Conservation (phyloP, 1,140 invertebrate species). For the Caerostris darwini region DNA sequence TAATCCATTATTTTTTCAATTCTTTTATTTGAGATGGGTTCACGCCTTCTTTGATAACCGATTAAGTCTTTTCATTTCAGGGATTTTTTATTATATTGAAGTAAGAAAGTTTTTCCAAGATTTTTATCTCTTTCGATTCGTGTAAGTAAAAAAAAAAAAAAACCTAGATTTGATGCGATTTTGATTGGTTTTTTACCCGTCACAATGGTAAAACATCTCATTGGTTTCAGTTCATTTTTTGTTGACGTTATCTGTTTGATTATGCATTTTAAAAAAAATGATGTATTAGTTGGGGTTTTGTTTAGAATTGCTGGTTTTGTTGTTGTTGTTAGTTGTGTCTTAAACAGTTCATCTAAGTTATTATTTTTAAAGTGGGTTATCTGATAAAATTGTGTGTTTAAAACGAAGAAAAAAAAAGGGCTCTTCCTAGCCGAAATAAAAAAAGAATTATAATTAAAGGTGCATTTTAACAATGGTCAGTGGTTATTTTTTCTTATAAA, state of each 20-base stretch:
- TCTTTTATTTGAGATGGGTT: too few relatives aligned
- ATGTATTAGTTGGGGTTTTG: background rate
- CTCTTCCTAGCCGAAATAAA: background rate
- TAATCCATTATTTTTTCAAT: too few relatives aligned
- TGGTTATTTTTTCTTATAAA: background rate
- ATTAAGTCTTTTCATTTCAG: background rate
- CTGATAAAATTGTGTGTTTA: background rate
- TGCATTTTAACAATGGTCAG: background rate
- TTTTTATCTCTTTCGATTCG: background rate
- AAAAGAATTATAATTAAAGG: background rate
- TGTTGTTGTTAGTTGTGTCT: background rate
- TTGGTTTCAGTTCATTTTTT: conserved; percentile 20
- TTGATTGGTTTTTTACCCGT: background rate
- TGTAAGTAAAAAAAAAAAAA: background rate
- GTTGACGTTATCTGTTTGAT: background rate
- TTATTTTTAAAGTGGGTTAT: conserved; percentile 29
- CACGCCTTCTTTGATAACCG: background rate
- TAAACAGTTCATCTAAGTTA: background rate
- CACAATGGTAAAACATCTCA: conserved; percentile 1
- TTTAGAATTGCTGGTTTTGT: background rate
- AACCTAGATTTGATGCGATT: conserved; percentile 3
- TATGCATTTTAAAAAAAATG: background rate
- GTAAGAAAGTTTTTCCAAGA: background rate
- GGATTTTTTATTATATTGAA: background rate
- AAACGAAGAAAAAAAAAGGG: background rate